A percentile compares a stretch with the other conserved stretches of the same genome.
Conservation (phyloP, 2,113 vertebrate genomes). For the Nesoenas mayeri region DNA sequence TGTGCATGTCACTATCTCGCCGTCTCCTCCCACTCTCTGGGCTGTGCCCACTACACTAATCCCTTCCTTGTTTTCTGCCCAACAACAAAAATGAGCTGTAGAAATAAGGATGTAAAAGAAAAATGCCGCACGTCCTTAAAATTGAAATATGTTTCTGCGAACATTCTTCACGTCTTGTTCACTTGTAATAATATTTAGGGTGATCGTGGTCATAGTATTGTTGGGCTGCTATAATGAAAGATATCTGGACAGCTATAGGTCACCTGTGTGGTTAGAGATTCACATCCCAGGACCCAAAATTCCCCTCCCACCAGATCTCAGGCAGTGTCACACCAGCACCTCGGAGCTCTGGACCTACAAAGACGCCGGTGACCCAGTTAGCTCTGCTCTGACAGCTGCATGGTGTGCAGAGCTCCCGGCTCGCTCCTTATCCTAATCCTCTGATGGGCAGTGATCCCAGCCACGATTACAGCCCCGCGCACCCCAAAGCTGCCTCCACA, state of each 20-base stretch:
- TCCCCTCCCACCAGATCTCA: not conserved
- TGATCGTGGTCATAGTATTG: not conserved
- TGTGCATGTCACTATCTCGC: not conserved
- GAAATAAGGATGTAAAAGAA: not conserved
- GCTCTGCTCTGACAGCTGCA: not conserved
- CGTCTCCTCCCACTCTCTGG: not conserved
- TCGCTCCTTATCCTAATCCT: constrained; percentile 24
- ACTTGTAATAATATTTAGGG: not conserved
- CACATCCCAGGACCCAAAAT: not conserved
- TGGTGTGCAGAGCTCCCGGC: not conserved
- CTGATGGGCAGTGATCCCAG: not conserved
- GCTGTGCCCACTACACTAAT: constrained; percentile 26
- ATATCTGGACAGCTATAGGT: not conserved
- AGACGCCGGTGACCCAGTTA: constrained; percentile 15
- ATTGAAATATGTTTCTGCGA: not conserved
- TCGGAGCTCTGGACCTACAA: not conserved
- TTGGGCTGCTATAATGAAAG: not conserved
- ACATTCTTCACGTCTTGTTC: rapidly evolving
- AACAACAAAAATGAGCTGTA: not conserved
- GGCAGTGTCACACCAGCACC: not conserved
- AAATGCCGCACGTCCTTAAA: not conserved
- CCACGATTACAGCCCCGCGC: rapidly evolving
- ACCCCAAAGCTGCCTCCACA: rapidly evolving
- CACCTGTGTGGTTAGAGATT: rapidly evolving
- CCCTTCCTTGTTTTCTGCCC: constrained; percentile 1